Evolutionary conservation across 2,797 vertebrate genomes (phyloP).

Genomic region (Chaenodraco wilsoni): DNA sequence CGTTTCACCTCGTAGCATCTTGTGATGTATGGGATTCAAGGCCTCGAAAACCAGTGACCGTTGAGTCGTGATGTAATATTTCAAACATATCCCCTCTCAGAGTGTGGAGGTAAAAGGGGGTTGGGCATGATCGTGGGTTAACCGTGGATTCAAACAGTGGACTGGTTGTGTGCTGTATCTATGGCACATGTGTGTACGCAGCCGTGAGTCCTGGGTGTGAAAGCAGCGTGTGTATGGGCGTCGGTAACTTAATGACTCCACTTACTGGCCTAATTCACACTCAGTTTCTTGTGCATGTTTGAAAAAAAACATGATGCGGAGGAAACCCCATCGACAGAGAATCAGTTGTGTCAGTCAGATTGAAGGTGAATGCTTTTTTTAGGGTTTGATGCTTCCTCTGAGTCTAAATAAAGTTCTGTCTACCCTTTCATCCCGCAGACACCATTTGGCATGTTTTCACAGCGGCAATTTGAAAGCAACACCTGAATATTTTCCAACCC

Average conservation of each 20-base stretch:
- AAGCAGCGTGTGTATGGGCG: slow-evolving; percentile 78
- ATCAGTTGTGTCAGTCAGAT: slow-evolving; percentile 71
- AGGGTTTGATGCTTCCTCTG: slow-evolving; percentile 59
- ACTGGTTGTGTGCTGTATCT: slow-evolving; percentile 76
- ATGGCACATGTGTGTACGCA: slow-evolving; percentile 77
- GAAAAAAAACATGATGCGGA: slow-evolving; percentile 73
- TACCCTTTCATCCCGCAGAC: slow-evolving; percentile 52
- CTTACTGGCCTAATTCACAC: slow-evolving; percentile 81
- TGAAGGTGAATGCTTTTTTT: slow-evolving; percentile 45
- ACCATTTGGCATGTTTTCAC: slow-evolving; percentile 53
- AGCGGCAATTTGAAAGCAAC: slow-evolving; percentile 33
- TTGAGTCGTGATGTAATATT: slow-evolving; percentile 66
- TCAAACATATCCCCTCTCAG: slow-evolving; percentile 43
- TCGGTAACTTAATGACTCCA: slow-evolving; percentile 82
- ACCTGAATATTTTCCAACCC: slow-evolving; percentile 25
- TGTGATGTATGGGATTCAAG: slow-evolving; percentile 11
- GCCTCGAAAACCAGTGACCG: slow-evolving; percentile 30
- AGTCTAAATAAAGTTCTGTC: slow-evolving; percentile 57
- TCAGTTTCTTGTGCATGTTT: slow-evolving; percentile 73
- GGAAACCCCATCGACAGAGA: slow-evolving; percentile 78
- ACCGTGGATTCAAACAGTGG: slow-evolving; percentile 70
- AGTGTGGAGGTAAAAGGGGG: slow-evolving; percentile 38
- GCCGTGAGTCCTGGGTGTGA: slow-evolving; percentile 65
- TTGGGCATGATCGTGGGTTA: slow-evolving; percentile 46
- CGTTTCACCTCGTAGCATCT: slow-evolving; percentile 10